Conservation (phyloP, 1,140 invertebrate genomes). For the Gyrodactylus salaris region DNA sequence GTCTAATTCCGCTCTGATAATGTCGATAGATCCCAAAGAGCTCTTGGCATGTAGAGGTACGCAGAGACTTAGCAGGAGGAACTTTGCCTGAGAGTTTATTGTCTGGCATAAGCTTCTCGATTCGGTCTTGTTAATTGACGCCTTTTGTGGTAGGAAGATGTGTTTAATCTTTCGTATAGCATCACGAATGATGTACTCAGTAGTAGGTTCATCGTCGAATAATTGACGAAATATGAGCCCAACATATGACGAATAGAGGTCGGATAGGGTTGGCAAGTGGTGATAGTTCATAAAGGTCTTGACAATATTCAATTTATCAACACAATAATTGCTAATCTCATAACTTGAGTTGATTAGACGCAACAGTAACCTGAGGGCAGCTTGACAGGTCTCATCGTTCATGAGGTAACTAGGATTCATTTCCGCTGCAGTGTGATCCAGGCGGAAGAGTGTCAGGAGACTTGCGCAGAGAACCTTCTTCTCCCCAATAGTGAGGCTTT, state of each 20-base stretch:
- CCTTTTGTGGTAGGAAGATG: neutral
- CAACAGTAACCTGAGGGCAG: neutral
- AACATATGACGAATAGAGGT: neutral
- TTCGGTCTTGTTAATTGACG: neutral
- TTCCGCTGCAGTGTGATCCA: too few relatives aligned
- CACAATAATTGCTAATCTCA: neutral
- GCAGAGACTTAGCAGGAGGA: neutral
- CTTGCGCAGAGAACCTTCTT: neutral
- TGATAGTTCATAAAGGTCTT: neutral
- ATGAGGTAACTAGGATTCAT: neutral
- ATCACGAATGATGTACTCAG: neutral
- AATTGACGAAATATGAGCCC: neutral
- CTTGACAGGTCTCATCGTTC: neutral
- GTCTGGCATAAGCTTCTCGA: neutral
- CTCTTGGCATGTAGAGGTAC: neutral
- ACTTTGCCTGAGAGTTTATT: neutral
- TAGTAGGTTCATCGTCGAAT: neutral
- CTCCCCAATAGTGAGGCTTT: neutral
- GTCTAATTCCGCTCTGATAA: neutral
- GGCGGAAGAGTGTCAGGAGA: neutral
- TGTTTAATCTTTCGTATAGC: neutral
- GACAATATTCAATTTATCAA: neutral
- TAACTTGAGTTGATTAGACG: neutral
- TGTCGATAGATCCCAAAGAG: neutral
- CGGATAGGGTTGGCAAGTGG: neutral